Percentiles rank a stretch among this genome's conserved stretches.
Conservation (phyloP, 2,113 vertebrate genomes). For the Phocoena sinus region DNA sequence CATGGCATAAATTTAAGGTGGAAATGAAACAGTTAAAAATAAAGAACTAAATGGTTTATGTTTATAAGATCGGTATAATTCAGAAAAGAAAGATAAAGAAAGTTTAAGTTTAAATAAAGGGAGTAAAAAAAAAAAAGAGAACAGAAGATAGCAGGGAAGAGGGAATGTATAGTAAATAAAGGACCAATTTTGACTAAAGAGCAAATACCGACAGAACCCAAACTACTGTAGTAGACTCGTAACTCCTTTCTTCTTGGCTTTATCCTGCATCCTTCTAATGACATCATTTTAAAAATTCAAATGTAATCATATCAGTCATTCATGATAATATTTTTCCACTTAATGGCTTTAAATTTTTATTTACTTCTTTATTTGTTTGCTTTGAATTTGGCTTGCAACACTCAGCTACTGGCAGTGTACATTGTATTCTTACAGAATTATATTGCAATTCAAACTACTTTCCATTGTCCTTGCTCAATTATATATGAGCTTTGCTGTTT, state of each 20-base stretch:
- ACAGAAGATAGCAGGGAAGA: background rate
- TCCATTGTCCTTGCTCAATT: fast-evolving
- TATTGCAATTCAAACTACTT: background rate
- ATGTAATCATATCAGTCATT: background rate
- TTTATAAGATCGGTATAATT: background rate
- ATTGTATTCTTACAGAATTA: background rate
- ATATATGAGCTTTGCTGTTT: background rate
- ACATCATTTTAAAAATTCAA: background rate
- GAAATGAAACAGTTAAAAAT: background rate
- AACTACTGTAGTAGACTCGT: fast-evolving
- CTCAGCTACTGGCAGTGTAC: background rate
- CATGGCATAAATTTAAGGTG: background rate
- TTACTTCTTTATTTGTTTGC: background rate
- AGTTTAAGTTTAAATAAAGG: background rate
- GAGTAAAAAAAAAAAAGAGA: too few species aligned
- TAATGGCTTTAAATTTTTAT: background rate
- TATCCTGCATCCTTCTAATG: background rate
- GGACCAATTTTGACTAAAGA: background rate
- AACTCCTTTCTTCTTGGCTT: background rate
- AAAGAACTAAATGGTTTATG: background rate
- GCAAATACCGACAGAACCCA: too few species aligned
- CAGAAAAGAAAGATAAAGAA: background rate
- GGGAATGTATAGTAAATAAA: background rate
- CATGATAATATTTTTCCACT: background rate
- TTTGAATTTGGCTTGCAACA: background rate